Evolutionary conservation across 2,113 vertebrate genomes (phyloP).

Genomic region (Orycteropus afer): DNA sequence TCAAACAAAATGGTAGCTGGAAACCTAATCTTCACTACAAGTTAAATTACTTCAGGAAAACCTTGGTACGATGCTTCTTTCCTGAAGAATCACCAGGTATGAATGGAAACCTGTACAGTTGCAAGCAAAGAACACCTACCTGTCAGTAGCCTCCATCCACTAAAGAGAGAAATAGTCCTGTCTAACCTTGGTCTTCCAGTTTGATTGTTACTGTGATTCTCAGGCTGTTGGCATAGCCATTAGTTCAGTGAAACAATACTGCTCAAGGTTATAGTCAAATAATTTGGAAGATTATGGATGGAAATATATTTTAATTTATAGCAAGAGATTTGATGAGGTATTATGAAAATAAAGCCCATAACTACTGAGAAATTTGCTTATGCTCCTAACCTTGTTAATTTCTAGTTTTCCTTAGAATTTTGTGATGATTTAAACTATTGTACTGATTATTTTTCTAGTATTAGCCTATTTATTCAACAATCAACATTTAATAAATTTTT

Average conservation of each 20-base stretch:
- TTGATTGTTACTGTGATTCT: not conserved
- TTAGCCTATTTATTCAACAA: not conserved
- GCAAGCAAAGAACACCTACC: not conserved
- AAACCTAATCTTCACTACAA: not conserved
- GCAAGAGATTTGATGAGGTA: not conserved
- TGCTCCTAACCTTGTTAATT: not conserved
- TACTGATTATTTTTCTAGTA: not conserved
- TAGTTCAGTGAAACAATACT: not conserved
- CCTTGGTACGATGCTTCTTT: not conserved
- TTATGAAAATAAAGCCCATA: not conserved
- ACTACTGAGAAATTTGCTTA: not conserved
- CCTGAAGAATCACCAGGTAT: not conserved
- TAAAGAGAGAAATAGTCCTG: not conserved
- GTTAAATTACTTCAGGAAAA: not conserved
- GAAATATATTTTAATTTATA: not conserved
- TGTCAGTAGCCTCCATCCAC: not conserved
- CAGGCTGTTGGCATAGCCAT: not conserved
- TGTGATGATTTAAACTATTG: slow-evolving; percentile 2
- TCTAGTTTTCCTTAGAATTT: not conserved
- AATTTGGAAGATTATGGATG: not conserved
- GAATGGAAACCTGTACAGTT: not conserved
- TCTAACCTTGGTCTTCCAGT: not conserved
- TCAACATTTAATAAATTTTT: not conserved
- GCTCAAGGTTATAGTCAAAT: not conserved
- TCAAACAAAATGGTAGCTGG: not conserved